A percentile compares a stretch with the other conserved stretches of the same genome.
phyloP scores from a whole-genome alignment of 2,888 invertebrate species.

The Lomographa bimaculata region DNA sequence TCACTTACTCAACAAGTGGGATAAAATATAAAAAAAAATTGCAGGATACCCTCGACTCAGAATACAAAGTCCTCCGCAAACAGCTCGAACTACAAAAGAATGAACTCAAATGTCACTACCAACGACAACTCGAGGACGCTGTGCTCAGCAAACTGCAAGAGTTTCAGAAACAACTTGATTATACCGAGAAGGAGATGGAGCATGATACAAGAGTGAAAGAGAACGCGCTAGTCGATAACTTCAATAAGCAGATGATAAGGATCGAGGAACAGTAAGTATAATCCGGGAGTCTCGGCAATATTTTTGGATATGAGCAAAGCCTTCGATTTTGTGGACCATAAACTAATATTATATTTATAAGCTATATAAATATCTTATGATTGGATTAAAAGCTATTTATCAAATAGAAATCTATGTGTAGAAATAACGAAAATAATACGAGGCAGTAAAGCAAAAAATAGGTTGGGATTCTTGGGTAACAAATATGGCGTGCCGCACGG shows the following conservation, averaged over 20 bases:
- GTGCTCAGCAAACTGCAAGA: constrained; percentile 90
- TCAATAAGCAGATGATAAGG: constrained; percentile 88
- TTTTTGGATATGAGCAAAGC: too few species aligned
- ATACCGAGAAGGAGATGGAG: constrained; percentile 86
- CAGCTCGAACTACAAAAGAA: constrained; percentile 85
- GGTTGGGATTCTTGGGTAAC: too few species aligned
- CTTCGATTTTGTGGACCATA: too few species aligned
- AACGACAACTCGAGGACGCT: constrained; percentile 91
- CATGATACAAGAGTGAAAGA: constrained; percentile 86
- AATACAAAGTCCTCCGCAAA: constrained; percentile 77
- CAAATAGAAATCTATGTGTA: too few species aligned
- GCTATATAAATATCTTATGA: too few species aligned
- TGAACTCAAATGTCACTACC: constrained; percentile 89
- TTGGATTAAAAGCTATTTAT: too few species aligned
- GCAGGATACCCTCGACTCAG: constrained; percentile 78
- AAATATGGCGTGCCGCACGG: too few species aligned
- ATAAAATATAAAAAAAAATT: constrained; percentile 1
- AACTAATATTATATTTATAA: not conserved
- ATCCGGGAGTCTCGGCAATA: not conserved
- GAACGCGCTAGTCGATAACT: constrained; percentile 86
- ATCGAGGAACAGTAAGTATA: constrained; percentile 83
- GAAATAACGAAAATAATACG: too few species aligned
- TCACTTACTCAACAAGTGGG: too few species aligned
- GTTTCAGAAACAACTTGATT: constrained; percentile 88
- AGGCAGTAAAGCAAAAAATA: too few species aligned